Percentiles rank a stretch among this genome's conserved stretches.
Evolutionary conservation across 2,113 vertebrate genomes (phyloP).

Genomic region (Erythrolamprus reginae): DNA sequence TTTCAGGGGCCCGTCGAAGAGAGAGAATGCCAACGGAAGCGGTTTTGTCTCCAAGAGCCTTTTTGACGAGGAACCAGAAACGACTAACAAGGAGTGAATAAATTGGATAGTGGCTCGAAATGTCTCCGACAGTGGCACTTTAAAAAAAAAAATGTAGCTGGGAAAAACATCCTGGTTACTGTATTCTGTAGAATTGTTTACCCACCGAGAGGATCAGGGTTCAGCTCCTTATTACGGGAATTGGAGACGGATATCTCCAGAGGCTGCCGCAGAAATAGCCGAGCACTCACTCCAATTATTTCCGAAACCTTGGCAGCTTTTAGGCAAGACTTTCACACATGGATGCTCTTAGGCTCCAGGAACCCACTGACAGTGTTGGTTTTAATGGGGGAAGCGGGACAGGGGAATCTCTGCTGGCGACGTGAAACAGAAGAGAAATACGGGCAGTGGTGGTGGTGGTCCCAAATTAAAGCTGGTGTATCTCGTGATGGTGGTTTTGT

Average conservation of each 20-base stretch:
- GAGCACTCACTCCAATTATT: neutral
- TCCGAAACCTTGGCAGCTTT: fast-evolving
- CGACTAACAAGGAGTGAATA: constrained; percentile 3
- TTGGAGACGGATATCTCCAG: neutral
- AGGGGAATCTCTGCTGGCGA: fast-evolving
- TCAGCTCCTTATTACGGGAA: neutral
- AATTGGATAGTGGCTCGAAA: neutral
- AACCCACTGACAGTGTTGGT: neutral
- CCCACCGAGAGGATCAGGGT: neutral
- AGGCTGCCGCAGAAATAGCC: neutral
- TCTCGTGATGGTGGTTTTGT: neutral
- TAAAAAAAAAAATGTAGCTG: neutral
- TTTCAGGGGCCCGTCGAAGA: constrained; percentile 25
- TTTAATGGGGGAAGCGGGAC: neutral
- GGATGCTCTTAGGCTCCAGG: neutral
- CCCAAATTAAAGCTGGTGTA: neutral
- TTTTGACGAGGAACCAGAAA: constrained; percentile 12
- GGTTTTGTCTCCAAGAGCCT: neutral
- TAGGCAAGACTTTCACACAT: neutral
- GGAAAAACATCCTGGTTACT: neutral
- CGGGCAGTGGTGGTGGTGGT: neutral
- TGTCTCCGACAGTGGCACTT: neutral
- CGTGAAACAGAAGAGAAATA: neutral
- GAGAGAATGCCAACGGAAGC: constrained; percentile 42
- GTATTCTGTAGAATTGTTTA: constrained; percentile 6